Evolutionary conservation across 2,888 invertebrate genomes (phyloP).

Genomic region (Molorchus minor): DNA sequence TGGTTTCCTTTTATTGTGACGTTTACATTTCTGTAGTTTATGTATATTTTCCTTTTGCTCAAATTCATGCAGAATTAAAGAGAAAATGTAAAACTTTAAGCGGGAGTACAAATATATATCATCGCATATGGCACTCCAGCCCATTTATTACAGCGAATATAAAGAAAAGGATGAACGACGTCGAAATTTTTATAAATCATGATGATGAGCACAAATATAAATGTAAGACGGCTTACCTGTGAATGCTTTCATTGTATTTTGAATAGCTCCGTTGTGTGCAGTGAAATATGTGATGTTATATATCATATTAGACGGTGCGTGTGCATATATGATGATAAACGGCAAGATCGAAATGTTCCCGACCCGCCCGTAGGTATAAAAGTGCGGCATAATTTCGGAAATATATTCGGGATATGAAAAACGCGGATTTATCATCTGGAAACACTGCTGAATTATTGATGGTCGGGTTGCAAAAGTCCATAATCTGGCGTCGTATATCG

Average conservation of each 20-base stretch:
- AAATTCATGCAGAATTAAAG: constrained; percentile 23
- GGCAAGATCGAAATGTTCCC: constrained; percentile 10
- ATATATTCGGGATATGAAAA: background rate
- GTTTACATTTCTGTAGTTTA: constrained; percentile 8
- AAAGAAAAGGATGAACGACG: constrained; percentile 18
- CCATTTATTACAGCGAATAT: constrained; percentile 23
- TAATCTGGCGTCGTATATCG: no score
- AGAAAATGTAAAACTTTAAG: constrained; percentile 9
- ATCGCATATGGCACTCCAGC: constrained; percentile 24
- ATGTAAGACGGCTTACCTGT: constrained; percentile 34
- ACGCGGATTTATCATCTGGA: background rate
- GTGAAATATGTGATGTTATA: constrained; percentile 28
- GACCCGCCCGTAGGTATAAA: background rate
- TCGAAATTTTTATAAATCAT: constrained; percentile 37
- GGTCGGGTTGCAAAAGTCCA: no score
- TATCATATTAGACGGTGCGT: constrained; percentile 28
- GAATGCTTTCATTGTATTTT: constrained; percentile 37
- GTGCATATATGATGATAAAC: constrained; percentile 7
- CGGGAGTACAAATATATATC: constrained; percentile 25
- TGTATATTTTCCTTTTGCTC: constrained; percentile 10
- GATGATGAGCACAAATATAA: constrained; percentile 36
- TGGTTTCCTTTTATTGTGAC: constrained; percentile 9
- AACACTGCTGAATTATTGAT: background rate
- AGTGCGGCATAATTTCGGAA: background rate
- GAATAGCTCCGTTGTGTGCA: constrained; percentile 26